phyloP scores from a whole-genome alignment of 1,140 invertebrate genomes.

The Heliconius himera region DNA sequence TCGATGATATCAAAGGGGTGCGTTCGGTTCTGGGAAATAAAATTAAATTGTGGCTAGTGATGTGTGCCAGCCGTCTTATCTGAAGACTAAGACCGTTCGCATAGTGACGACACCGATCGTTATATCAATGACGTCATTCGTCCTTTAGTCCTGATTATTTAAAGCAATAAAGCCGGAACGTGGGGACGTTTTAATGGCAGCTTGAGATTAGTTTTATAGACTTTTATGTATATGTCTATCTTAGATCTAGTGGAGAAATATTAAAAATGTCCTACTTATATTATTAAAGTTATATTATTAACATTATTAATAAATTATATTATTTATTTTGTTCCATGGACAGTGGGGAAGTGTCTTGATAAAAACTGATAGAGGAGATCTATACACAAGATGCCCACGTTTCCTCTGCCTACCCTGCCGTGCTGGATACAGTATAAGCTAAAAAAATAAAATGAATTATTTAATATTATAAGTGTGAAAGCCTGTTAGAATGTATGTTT shows the following conservation, averaged over 20 bases:
- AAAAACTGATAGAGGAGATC: too few species aligned
- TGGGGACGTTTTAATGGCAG: slow-evolving; percentile 36
- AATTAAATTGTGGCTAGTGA: slow-evolving; percentile 31
- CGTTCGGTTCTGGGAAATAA: slow-evolving; percentile 13
- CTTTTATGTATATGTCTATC: neutral
- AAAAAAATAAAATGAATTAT: too few species aligned
- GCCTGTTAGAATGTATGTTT: too few species aligned
- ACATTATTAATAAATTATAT: too few species aligned
- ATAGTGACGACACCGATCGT: slow-evolving; percentile 70
- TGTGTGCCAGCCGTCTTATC: slow-evolving; percentile 58
- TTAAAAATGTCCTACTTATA: too few species aligned
- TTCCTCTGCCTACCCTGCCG: too few species aligned
- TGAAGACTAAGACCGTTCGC: slow-evolving; percentile 57
- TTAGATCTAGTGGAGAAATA: too few species aligned
- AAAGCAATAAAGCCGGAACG: slow-evolving; percentile 29
- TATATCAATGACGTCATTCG: slow-evolving; percentile 64
- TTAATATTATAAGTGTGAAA: neutral
- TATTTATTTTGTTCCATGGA: too few species aligned
- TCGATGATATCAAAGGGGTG: neutral
- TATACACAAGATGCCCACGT: too few species aligned
- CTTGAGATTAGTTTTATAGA: slow-evolving; percentile 29
- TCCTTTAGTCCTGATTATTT: slow-evolving; percentile 51
- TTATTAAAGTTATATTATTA: too few species aligned
- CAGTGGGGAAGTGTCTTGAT: too few species aligned
- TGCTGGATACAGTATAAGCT: too few species aligned